Evolutionary conservation across 1,140 invertebrate species (phyloP).

Genomic region (Papilio polytes): DNA sequence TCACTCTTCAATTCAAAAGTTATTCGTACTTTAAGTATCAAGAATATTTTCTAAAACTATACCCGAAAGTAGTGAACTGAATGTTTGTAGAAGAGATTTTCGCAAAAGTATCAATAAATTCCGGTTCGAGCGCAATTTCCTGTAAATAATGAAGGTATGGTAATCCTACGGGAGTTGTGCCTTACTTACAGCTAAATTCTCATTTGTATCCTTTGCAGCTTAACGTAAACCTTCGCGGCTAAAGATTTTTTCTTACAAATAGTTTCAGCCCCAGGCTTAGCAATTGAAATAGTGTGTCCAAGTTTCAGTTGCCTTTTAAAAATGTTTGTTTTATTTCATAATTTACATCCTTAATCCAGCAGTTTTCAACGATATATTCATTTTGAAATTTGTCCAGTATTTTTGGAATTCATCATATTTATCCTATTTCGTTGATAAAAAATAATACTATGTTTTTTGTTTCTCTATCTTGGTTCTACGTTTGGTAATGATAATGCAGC

Average conservation of each 20-base stretch:
- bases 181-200: conserved; percentile 34
- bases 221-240: conserved; percentile 10
- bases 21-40: neutral
- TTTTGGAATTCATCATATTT: neutral
- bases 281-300: neutral
- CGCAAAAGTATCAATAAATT: conserved; percentile 26
- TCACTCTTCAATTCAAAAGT: neutral
- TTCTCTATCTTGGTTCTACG: neutral
- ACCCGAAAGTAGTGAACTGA: neutral
- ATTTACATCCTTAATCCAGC: neutral
- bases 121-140: conserved; percentile 25
- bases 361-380: neutral
- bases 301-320: neutral
- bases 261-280: neutral
- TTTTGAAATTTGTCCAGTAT: neutral
- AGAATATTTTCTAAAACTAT: neutral
- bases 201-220: conserved; percentile 33
- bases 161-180: conserved; percentile 26
- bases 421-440: too few relatives aligned
- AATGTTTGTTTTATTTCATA: neutral
- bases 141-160: conserved; percentile 38
- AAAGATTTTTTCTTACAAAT: conserved; percentile 21
- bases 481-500: neutral
- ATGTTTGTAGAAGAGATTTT: conserved; percentile 25
- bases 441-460: too few relatives aligned